Evolutionary conservation across 23 tunicate species (phyloP), one percentile per base, ranked within the genome.

Genomic region (Corella eumyota): DNA sequence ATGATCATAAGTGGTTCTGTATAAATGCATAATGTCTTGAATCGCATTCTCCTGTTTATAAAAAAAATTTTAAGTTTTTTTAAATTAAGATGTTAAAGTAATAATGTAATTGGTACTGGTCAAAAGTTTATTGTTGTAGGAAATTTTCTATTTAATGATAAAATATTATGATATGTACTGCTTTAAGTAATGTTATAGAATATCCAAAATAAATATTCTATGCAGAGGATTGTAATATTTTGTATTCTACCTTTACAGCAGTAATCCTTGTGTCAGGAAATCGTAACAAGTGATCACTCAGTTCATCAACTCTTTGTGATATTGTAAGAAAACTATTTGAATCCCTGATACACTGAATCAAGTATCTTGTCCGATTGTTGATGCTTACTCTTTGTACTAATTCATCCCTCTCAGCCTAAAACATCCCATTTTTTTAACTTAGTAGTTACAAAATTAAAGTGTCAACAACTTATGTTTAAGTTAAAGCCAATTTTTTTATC

Each of bases 201-300:
- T 36, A 19, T 48, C 25, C 28, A 11, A 34, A 32, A 52, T 52
- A 52, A 17, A 52, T 21, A 11, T 13, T 6, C 20, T 13, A 19
- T 6, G 22, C 24, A 52, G 22, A 17, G 7, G 58, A 52, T 13
- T 19, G 17, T 52, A 5, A 3, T 34, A 32, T 20, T 34, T 25
- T 31, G 7, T 34, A 6, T 25, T 17, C 11, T 32, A 88, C 96
- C 73, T 88, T 88, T 1, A 69, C 68, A 3, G 96, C 96, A 36
- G 96, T 73, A 31, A 88, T 88, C 36, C 96, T 75, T 23, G 96
- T 88, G 63, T 75, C 67, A 45, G 96, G 96, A 50, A 72, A 88
- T 19, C 72, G 66, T 17, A 88, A 53, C 23, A 88, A 33, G 46
- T 88, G 96, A 62, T 79, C 80, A 55, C 73, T 79, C 24, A 88